Evolutionary conservation across 1,140 invertebrate species (phyloP).

Genomic region (Caenorhabditis tropicalis): DNA sequence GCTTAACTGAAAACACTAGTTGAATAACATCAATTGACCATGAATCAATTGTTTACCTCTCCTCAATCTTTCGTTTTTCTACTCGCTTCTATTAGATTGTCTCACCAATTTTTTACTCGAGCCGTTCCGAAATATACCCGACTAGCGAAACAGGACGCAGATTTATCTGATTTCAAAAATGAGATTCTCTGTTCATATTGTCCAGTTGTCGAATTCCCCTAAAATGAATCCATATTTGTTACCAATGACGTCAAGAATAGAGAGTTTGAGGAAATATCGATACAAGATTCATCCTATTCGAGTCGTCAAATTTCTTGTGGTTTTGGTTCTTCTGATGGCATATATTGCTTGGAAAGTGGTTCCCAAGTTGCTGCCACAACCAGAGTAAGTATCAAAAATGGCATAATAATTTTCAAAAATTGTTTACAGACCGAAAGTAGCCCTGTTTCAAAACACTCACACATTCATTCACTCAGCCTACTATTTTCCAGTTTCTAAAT

Average conservation of each 20-base stretch:
- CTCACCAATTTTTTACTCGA: too few species aligned
- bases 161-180: too few species aligned
- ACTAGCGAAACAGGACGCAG: too few species aligned
- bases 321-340: neutral
- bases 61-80: too few species aligned
- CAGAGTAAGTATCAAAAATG: neutral
- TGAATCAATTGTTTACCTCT: too few species aligned
- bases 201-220: too few species aligned
- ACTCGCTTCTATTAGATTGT: too few species aligned
- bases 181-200: too few species aligned
- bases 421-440: neutral
- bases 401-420: neutral
- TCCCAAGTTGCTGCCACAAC: neutral
- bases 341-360: neutral
- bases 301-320: neutral
- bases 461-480: conserved; percentile 26
- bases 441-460: neutral
- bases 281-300: neutral
- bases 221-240: neutral
- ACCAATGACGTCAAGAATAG: too few species aligned
- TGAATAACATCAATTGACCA: too few species aligned
- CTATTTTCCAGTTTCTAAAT: conserved; percentile 14
- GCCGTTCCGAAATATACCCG: too few species aligned
- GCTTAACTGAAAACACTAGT: too few species aligned
- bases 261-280: neutral